Evolutionary conservation across 2,797 vertebrate genomes (phyloP), one percentile per base, ranked within the genome.

Genomic region (Natrix natrix): DNA sequence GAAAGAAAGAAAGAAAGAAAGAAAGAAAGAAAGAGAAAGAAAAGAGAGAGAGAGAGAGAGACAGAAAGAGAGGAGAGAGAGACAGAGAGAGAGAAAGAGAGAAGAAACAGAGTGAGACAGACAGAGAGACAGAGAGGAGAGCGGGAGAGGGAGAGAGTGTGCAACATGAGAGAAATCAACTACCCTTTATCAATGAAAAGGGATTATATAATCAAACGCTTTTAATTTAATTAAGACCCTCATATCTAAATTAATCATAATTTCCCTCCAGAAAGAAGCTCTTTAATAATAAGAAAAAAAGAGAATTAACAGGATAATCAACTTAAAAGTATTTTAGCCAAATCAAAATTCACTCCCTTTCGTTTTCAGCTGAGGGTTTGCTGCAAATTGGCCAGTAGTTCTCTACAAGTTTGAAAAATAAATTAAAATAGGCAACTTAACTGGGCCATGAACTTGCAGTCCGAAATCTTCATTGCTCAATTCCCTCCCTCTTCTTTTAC

Each of bases 221-320:
- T 96, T 60, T 86, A 89, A 57, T 86, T 88, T 96, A 96, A 96
- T 97, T 95, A 96, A 95, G 93, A 88, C 57, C 90, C 20, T 96
- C 8, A 90, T 90, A 43, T 5, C 57, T 94, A 92, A 78, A 96
- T 93, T 93, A 94, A 95, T 94, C 63, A 10, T 88, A 94, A 95
- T 92, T 93, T 94, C 89, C 94, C 94, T 96, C 88, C 89, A 48
- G 7, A n/a, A 93, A 89, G 95, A 95, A 93, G 54, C 32, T 91
- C 14, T 93, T 88, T 93, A 96, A 88, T 94, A 32, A 63, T 61
- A 63, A 69, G 63, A 94, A 93, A 78, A 63, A 94, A 93, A 78
- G 63, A 32, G 93, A 91, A 87, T 94, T 91, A 93, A 52, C 8
- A 7, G n/a, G 91, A 96, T 74, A 93, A 8, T 57, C 59, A 52